These are phyloP conservation scores for Recurvirostra avosetta DNA, from an alignment of 2,113 vertebrate species.

Conservation along the genomic window DNA sequence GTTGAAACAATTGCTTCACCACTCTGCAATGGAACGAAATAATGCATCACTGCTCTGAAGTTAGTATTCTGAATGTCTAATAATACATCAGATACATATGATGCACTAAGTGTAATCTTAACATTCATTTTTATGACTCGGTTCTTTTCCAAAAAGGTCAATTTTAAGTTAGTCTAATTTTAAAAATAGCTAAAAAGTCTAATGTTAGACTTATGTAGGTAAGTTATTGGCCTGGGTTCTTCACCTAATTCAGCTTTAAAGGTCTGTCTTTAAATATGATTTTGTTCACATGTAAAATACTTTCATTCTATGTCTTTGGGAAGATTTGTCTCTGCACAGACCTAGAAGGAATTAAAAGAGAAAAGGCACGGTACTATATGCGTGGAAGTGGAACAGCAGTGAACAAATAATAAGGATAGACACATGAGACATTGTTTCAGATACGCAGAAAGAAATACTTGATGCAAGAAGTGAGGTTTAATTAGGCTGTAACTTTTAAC, in stretches of 20 bases:
- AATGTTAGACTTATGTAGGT: not conserved
- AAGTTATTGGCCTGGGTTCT: not conserved
- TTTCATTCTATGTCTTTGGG: not conserved
- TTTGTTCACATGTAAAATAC: not conserved
- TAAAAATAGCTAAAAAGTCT: not conserved
- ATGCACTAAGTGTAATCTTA: not conserved
- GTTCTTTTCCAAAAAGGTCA: not conserved
- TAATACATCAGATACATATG: not conserved
- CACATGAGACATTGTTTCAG: not conserved
- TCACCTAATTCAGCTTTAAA: not conserved
- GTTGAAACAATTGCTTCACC: not conserved
- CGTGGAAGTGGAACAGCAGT: not conserved
- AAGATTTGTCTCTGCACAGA: not conserved
- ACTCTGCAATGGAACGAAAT: not conserved
- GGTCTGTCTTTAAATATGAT: not conserved
- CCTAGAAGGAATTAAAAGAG: not conserved
- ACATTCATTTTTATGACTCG: not conserved
- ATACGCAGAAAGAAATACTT: not conserved
- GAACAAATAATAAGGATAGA: not conserved
- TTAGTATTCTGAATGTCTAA: not conserved
- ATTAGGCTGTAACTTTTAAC: conserved; percentile 15
- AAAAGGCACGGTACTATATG: not conserved
- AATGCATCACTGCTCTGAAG: not conserved
- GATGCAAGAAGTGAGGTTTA: not conserved
- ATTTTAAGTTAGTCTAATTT: not conserved